These are phyloP conservation scores for Alectura lathami DNA, from an alignment of 2,113 vertebrate species.

Conservation along the genomic window DNA sequence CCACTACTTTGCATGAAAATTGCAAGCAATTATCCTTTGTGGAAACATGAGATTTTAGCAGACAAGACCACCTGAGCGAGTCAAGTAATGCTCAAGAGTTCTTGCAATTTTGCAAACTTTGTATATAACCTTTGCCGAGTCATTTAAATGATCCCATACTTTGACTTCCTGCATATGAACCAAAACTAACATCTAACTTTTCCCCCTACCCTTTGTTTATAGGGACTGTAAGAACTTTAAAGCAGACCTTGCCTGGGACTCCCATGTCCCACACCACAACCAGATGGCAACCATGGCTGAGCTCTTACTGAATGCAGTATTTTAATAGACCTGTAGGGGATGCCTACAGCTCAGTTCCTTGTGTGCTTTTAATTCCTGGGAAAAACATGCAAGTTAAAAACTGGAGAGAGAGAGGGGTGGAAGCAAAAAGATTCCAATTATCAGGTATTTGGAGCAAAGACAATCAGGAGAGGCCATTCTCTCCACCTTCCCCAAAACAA, in stretches of 20 bases:
- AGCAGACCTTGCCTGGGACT: not conserved
- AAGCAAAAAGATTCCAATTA: constrained; percentile 8
- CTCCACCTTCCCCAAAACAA: constrained; percentile 11
- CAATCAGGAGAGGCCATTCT: constrained; percentile 34
- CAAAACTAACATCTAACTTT: not conserved
- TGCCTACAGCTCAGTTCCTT: constrained; percentile 29
- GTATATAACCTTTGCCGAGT: not conserved
- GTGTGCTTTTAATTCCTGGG: not conserved
- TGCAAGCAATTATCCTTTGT: not conserved
- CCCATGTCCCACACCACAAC: not conserved
- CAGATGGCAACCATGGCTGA: not conserved
- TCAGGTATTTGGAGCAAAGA: constrained; percentile 2
- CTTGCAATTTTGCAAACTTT: not conserved
- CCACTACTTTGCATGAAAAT: not conserved
- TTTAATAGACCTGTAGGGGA: constrained; percentile 40
- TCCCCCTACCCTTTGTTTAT: not conserved
- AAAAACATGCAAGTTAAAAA: constrained; percentile 20
- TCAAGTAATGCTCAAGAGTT: not conserved
- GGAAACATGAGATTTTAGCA: not conserved
- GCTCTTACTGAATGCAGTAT: not conserved
- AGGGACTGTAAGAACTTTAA: not conserved
- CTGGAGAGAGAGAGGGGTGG: not conserved
- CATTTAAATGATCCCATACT: not conserved
- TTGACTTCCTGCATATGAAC: not conserved
- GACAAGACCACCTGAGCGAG: not conserved